Conservation (phyloP, 2,113 vertebrate species). For the Archilochus colubris region DNA sequence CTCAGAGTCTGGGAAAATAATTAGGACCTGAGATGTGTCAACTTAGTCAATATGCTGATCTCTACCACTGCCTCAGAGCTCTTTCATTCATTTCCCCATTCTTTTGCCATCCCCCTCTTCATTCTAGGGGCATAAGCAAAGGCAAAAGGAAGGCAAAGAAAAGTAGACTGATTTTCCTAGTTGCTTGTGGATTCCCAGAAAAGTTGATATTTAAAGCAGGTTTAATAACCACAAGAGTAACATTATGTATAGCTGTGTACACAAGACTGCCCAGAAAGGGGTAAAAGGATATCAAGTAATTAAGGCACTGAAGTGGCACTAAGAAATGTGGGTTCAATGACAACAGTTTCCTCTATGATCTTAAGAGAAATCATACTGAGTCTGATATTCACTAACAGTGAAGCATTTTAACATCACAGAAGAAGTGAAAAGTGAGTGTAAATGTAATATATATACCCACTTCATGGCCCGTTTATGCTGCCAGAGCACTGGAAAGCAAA, state of each 20-base stretch:
- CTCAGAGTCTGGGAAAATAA: neutral
- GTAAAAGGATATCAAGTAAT: neutral
- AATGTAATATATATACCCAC: conserved; percentile 56
- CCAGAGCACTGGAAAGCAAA: conserved; percentile 60
- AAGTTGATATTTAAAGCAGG: neutral
- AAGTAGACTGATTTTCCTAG: neutral
- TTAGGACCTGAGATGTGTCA: neutral
- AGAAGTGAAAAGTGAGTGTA: conserved; percentile 60
- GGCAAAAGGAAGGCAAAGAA: neutral
- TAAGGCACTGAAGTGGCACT: neutral
- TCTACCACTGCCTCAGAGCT: neutral
- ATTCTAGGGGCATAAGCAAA: neutral
- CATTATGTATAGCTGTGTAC: neutral
- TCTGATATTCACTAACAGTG: conserved; percentile 34
- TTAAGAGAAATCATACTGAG: conserved; percentile 12
- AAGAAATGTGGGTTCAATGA: conserved; percentile 17
- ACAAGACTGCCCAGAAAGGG: neutral
- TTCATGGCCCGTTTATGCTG: conserved; percentile 59
- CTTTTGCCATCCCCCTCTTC: neutral
- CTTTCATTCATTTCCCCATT: neutral
- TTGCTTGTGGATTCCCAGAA: neutral
- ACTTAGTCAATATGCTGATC: neutral
- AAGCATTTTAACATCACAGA: conserved; percentile 45
- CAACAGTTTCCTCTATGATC: neutral
- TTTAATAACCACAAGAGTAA: neutral